These are phyloP conservation scores for Chanos chanos DNA, from an alignment of 2,797 vertebrate genomes.

Conservation along the genomic window DNA sequence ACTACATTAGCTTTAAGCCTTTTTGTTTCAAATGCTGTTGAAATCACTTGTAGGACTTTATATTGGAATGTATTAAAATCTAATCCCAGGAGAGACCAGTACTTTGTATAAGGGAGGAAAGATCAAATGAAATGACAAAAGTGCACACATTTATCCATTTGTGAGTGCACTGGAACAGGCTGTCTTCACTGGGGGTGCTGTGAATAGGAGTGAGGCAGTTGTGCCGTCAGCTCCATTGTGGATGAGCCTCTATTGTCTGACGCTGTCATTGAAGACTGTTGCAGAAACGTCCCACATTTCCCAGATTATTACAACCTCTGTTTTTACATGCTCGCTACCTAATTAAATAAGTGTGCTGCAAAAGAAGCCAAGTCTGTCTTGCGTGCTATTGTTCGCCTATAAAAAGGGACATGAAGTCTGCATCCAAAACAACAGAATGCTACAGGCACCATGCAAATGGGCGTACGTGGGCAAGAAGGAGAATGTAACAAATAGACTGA, in stretches of 20 bases:
- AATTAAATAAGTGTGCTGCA: too few relatives aligned
- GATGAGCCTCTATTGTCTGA: constrained; percentile 14
- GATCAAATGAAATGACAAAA: constrained; percentile 7
- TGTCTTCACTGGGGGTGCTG: constrained; percentile 2
- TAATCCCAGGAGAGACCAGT: neutral
- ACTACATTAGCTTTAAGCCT: too few relatives aligned
- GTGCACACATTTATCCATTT: constrained; percentile 8
- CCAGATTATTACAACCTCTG: too few relatives aligned
- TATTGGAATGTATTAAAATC: too few relatives aligned
- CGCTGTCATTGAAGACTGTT: constrained; percentile 21
- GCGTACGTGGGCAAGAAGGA: constrained; percentile 3
- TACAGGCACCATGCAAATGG: constrained; percentile 29
- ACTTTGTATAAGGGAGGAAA: neutral
- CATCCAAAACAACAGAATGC: constrained; percentile 29
- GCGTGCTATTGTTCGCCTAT: neutral
- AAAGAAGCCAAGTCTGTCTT: too few relatives aligned
- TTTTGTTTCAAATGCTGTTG: too few relatives aligned
- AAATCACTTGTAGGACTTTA: too few relatives aligned
- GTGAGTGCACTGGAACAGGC: neutral
- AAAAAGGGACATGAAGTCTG: neutral
- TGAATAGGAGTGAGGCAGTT: constrained; percentile 2
- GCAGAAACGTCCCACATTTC: constrained; percentile 35
- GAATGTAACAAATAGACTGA: constrained; percentile 32
- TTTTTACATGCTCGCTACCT: too few relatives aligned
- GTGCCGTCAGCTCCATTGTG: neutral